A percentile compares a stretch with the other conserved stretches of the same genome.
phyloP scores from a whole-genome alignment of 2,113 vertebrate species.

The Maccullochella peelii region DNA sequence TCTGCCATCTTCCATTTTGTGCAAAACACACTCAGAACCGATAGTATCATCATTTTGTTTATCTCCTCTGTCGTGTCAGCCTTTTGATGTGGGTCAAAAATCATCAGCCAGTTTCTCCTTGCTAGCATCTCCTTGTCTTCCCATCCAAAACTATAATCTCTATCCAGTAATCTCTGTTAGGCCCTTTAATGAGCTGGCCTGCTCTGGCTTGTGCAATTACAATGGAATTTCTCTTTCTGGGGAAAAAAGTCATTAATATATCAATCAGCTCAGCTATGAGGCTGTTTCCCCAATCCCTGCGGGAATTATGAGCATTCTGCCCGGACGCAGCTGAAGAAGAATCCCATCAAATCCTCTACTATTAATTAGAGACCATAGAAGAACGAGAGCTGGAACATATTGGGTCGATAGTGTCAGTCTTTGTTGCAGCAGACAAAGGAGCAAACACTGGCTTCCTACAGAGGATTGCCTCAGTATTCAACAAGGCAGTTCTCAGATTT shows the following conservation, averaged over 20 bases:
- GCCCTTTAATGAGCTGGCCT: conserved; percentile 53
- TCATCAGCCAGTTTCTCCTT: neutral
- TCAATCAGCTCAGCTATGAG: conserved; percentile 55
- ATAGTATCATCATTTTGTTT: conserved; percentile 1
- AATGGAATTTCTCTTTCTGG: conserved; percentile 50
- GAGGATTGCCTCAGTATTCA: conserved; percentile 43
- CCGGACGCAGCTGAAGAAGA: conserved; percentile 46
- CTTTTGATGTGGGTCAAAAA: conserved; percentile 32
- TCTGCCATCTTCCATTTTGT: neutral
- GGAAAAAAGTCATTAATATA: conserved; percentile 69
- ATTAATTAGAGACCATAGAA: conserved; percentile 64
- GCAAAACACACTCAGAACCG: neutral
- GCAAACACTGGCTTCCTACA: conserved; percentile 17
- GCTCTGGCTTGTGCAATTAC: conserved; percentile 30
- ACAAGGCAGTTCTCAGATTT: conserved; percentile 11
- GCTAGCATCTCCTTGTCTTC: conserved; percentile 28
- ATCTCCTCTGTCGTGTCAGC: neutral
- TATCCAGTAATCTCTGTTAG: conserved; percentile 42
- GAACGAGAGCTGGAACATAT: conserved; percentile 40
- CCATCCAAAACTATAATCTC: conserved; percentile 41
- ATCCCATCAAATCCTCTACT: conserved; percentile 59
- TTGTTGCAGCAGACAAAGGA: conserved; percentile 61
- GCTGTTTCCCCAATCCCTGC: conserved; percentile 29
- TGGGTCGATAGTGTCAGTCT: conserved; percentile 53
- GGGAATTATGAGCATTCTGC: conserved; percentile 56